These are phyloP conservation scores for Varanus salvator DNA, from an alignment of 2,113 vertebrate species.

Conservation along the genomic window DNA sequence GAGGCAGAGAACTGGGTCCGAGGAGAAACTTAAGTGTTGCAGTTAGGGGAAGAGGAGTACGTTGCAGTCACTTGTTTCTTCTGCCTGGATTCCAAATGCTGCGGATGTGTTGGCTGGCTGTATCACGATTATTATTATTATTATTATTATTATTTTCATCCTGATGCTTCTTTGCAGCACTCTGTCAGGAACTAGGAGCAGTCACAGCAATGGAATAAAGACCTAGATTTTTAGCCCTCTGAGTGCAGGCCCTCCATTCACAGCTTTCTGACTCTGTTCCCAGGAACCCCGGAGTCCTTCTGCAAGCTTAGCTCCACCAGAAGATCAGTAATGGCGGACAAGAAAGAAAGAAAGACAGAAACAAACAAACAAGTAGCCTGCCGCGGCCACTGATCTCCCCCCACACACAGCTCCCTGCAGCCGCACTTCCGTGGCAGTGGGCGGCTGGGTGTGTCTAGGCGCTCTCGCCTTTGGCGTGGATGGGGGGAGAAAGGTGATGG, in stretches of 20 bases:
- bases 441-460: neutral
- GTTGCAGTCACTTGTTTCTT: neutral
- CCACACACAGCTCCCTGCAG: neutral
- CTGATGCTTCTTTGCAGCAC: neutral
- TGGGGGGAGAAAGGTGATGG: neutral
- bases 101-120: neutral
- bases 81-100: neutral
- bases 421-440: neutral
- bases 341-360: neutral
- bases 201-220: neutral
- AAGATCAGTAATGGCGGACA: neutral
- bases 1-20: neutral
- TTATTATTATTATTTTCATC: too few relatives aligned
- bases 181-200: too few relatives aligned
- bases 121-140: too few relatives aligned
- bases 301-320: neutral
- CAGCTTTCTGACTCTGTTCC: too few relatives aligned
- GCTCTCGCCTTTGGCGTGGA: neutral
- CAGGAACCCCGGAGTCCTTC: neutral
- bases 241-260: neutral
- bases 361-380: too few relatives aligned
- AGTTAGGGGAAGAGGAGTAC: too few relatives aligned
- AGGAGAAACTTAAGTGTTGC: neutral
- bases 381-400: neutral
- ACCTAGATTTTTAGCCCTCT: neutral